phyloP scores from a whole-genome alignment of 1,140 invertebrate genomes.

The Drosophila bipectinata region DNA sequence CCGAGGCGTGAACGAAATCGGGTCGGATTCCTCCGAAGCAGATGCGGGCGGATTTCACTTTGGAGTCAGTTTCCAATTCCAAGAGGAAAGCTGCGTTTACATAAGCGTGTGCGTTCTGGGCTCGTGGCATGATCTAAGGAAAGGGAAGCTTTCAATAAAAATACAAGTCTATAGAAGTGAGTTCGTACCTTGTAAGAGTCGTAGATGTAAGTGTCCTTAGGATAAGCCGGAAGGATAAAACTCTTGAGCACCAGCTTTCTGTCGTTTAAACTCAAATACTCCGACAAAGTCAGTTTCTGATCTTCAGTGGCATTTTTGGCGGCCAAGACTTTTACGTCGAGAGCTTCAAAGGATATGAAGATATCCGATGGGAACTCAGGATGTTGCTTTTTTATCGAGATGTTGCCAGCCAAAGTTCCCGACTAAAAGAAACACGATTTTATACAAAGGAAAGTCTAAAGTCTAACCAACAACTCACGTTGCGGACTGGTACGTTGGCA shows the following conservation, averaged over 20 bases:
- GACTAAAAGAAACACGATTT: conserved; percentile 64
- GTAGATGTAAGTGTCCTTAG: conserved; percentile 63
- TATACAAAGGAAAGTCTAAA: neutral
- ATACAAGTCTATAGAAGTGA: neutral
- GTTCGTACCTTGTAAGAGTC: conserved; percentile 85
- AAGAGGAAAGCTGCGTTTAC: conserved; percentile 92
- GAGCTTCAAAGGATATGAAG: conserved; percentile 89
- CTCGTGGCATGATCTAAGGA: conserved; percentile 87
- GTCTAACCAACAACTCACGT: conserved; percentile 84
- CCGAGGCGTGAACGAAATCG: conserved; percentile 88
- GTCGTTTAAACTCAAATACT: conserved; percentile 46
- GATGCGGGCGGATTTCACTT: conserved; percentile 69
- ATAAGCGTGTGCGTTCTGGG: conserved; percentile 92
- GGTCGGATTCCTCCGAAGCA: conserved; percentile 89
- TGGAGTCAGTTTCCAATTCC: conserved; percentile 69
- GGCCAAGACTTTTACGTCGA: conserved; percentile 85
- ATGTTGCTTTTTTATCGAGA: conserved; percentile 90
- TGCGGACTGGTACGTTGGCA: conserved; percentile 89
- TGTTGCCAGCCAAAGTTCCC: conserved; percentile 91
- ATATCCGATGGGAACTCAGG: conserved; percentile 91
- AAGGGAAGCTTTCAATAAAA: conserved; percentile 1
- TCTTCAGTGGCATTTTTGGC: conserved; percentile 36
- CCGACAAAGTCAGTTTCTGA: conserved; percentile 52
- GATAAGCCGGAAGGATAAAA: conserved; percentile 63
- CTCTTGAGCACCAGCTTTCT: conserved; percentile 58